Base-by-base conservation (phyloP, 2,888 invertebrate genomes). In the Rotaria sp. region DNA sequence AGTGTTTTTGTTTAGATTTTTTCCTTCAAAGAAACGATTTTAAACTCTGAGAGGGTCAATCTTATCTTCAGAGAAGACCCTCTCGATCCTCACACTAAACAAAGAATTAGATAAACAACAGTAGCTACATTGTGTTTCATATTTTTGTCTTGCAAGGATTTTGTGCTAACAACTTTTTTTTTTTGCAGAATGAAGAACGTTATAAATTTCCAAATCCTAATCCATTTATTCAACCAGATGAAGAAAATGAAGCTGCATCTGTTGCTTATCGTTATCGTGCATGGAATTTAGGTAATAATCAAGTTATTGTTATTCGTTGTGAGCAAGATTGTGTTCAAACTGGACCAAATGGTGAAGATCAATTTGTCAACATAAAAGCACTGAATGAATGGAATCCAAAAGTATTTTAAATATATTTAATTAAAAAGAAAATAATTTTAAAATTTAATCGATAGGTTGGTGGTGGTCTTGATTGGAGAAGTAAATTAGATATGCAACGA, bases 341-440 rank as follows among this genome's bases (percentile, higher is more conserved):
- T 84, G 59, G 67, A 95, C 91, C 94, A 94, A 88, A 91, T n/a
- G 91, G 90, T 87, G 95, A 95, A 87, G 96, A 97, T 90, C 93
- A 94, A 1, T 97, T 95, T 92, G 93, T 99, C 85, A 95, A 96
- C 13, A 95, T 99, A 90, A 98, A 97, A 92, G 97, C 99, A 0
- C 93, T 99, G 38, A 99, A 99, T 92, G 99, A 99, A 91, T 99
- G 98, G 98, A 98, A 99, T 92, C 96, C 97, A 0, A 95, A 96
- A 90, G 93, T 93, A 80, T 45, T 26, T 26, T 1, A 55, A 38
- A 59, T 35, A 80, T 30, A 35, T 80, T 41, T 86, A 35, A 41
- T 45, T 50, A 0, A 41, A 45, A 45, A 45, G 1, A 45, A 45
- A 0, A 18, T 11, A 15, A 18, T 45, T 87, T 5, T 86, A 59